Evolutionary conservation across 2,797 vertebrate species (phyloP), one percentile per base, ranked within the genome.

Genomic region (Anniella stebbinsi): DNA sequence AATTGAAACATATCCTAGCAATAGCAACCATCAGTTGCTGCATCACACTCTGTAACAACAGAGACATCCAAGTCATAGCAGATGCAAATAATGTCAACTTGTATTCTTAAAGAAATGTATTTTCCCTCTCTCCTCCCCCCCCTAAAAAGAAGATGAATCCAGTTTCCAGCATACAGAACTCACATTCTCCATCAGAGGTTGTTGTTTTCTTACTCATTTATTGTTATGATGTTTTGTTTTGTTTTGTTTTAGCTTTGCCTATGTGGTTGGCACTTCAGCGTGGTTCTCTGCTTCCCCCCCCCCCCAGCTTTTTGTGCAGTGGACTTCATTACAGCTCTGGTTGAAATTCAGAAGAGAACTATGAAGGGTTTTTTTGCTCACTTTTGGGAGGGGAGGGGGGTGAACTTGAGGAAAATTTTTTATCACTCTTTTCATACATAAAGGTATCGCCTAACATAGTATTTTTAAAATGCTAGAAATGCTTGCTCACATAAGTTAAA

Each of bases 321-420:
- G 33, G 63, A 51, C 9, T 89, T 89, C 60, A 84, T 77, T 77
- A 89, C 2, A 23, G 36, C 41, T 67, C 38, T 77, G 81, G 15
- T 30, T 77, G 73, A 89, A 84, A 77, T 84, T 76, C 60, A 67
- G 69, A 48, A 84, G 33, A 84, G 23, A 36, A n/a, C 30, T 73
- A 48, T 54, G 25, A 77, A 76, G 25, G 45, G 5, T 54, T 67
- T 75, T 45, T 48, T 51, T 66, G 73, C 51, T 89, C 80, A 88
- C 78, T 70, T 80, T 80, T 83, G 73, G 28, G 57, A 66, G 25
- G 66, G 18, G 17, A 36, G n/a, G 33, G 23, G n/a, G 41, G 72
- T 33, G 76, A 75, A 38, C 57, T 87, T 78, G 60, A 83, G 73
- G 54, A 25, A 66, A 23, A 10, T 38, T 84, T 89, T 89, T 77